phyloP scores from a whole-genome alignment of 2,113 vertebrate species.

The Aplodontia rufa region DNA sequence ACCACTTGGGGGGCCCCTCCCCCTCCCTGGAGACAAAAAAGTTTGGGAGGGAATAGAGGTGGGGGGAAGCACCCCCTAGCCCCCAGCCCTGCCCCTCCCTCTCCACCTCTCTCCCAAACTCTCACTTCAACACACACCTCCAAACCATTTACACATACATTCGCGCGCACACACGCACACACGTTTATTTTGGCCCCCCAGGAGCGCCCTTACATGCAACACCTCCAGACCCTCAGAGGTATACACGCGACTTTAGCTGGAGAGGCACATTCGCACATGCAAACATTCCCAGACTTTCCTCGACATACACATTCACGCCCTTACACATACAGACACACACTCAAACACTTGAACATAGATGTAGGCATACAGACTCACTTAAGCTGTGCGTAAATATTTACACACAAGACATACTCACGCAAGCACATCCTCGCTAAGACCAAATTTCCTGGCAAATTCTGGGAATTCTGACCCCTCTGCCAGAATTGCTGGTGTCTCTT shows the following conservation, averaged over 20 bases:
- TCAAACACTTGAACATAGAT: constrained; percentile 80
- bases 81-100: background rate
- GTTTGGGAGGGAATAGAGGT: constrained; percentile 23
- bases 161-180: background rate
- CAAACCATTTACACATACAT: background rate
- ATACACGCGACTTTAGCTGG: constrained; percentile 28
- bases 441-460: constrained; percentile 61
- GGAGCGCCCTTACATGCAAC: background rate
- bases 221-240: constrained; percentile 46
- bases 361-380: constrained; percentile 80
- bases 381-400: constrained; percentile 81
- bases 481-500: constrained; percentile 26
- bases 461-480: constrained; percentile 56
- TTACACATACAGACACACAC: constrained; percentile 78
- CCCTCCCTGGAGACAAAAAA: constrained; percentile 29
- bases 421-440: constrained; percentile 65
- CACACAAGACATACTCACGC: constrained; percentile 60
- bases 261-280: constrained; percentile 74
- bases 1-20: constrained; percentile 49
- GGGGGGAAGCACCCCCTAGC: background rate
- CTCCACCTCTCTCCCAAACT: background rate
- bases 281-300: constrained; percentile 75
- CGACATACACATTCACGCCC: constrained; percentile 80
- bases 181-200: background rate
- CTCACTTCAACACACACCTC: background rate